A percentile compares a stretch with the other conserved stretches of the same genome.
Evolutionary conservation across 2,888 invertebrate species (phyloP).

Genomic region (Troides oblongomaculatus): DNA sequence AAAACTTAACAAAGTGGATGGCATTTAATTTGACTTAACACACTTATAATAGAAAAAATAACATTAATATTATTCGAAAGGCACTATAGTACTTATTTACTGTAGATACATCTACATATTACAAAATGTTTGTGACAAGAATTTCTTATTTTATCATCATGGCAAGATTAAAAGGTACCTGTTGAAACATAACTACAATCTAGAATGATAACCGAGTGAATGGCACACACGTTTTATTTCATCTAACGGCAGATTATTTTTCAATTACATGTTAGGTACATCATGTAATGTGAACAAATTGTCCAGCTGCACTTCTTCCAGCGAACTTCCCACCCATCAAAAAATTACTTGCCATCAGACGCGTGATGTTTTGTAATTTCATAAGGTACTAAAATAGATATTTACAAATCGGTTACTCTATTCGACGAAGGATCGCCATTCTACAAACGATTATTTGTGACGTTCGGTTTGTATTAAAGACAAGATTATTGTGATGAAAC

Average conservation of each 20-base stretch:
- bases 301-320: conserved; percentile 8
- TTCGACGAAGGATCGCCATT: conserved; percentile 40
- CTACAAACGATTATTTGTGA: conserved; percentile 61
- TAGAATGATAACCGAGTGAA: conserved; percentile 75
- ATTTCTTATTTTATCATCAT: conserved; percentile 77
- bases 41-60: conserved; percentile 70
- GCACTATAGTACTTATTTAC: conserved; percentile 67
- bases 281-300: conserved; percentile 34
- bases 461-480: conserved; percentile 55
- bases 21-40: conserved; percentile 80
- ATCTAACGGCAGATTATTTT: conserved; percentile 51
- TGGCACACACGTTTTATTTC: conserved; percentile 73
- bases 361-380: conserved; percentile 53
- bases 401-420: conserved; percentile 63
- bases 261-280: conserved; percentile 51
- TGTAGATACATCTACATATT: conserved; percentile 58
- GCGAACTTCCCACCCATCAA: conserved; percentile 36
- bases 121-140: conserved; percentile 73
- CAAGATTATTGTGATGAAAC: conserved; percentile 62
- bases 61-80: conserved; percentile 73
- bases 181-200: conserved; percentile 73
- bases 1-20: conserved; percentile 81
- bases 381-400: conserved; percentile 72
- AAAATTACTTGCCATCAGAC: conserved; percentile 56
- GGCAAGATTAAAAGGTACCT: conserved; percentile 81